Percentiles rank a stretch among this genome's conserved stretches.
These are phyloP conservation scores for Bombus superbus DNA, from an alignment of 1,140 invertebrate genomes.

Conservation along the genomic window DNA sequence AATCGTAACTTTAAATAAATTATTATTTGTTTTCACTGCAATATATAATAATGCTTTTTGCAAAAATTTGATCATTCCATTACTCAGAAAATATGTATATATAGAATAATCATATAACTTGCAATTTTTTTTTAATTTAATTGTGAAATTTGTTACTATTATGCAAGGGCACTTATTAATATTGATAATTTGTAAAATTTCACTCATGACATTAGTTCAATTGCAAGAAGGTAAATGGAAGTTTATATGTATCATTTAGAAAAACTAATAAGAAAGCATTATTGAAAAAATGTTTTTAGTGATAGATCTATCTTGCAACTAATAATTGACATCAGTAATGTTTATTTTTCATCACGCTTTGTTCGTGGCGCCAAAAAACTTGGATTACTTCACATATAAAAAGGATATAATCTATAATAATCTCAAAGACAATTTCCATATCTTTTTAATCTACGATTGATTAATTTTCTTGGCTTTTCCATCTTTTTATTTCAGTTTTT, in stretches of 20 bases:
- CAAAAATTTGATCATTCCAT: background rate
- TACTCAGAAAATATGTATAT: background rate
- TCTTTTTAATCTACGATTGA: background rate
- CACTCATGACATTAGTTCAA: background rate
- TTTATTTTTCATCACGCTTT: background rate
- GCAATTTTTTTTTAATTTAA: background rate
- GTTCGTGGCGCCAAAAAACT: background rate
- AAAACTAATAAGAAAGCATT: background rate
- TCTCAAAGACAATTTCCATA: background rate
- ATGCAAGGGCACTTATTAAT: background rate
- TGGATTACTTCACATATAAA: background rate
- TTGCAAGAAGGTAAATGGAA: background rate
- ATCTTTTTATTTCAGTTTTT: conserved; percentile 5
- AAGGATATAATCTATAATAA: background rate
- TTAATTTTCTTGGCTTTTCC: conserved; percentile 5
- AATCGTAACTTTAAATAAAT: background rate
- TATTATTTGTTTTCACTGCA: background rate
- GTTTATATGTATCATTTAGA: background rate
- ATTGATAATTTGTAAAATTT: background rate
- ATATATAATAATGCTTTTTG: background rate
- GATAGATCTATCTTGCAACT: background rate
- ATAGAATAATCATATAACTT: too few species aligned
- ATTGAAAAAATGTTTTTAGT: background rate
- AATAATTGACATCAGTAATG: background rate
- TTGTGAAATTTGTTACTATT: background rate